Evolutionary conservation across 2,888 invertebrate species (phyloP), one percentile per base, ranked within the genome.

Genomic region (Phasia obesa): DNA sequence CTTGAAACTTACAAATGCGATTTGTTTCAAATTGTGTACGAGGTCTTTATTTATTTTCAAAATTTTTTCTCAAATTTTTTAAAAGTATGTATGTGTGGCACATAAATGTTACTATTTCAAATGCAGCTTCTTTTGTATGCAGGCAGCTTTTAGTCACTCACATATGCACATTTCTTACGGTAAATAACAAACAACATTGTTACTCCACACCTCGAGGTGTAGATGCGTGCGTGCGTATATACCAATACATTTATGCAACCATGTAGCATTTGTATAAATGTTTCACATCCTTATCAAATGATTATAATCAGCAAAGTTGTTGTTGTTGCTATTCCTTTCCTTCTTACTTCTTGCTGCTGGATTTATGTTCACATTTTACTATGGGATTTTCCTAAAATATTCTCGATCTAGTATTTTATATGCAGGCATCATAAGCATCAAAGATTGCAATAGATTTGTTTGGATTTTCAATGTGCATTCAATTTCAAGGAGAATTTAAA

Each of bases 201-300:
- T 70, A n/a, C 42, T 21, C 13, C 3, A 64, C 78, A 78, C 49
- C 42, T 71, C 13, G 11, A 13, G n/a, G 23, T 49, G 21, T 21
- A 4, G 5, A 19, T n/a, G 11, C 7, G 15, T 19, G 23, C 31
- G n/a, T 23, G 9, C 27, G 69, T 27, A 38, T 17, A 11, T 21
- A 4, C n/a, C 2, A 17, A 51, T 49, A 49, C 42, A 53, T 35
- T 64, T 53, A 59, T 76, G 69, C 31, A 47, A 25, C 9, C 42
- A 53, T 60, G 38, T 59, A 49, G 49, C 55, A 38, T n/a, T n/a
- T 60, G 60, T 47, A 19, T 21, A 53, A 69, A 31, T 60, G 53
- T 51, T 60, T 67, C 53, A 70, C 53, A 73, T 73, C 47, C 60
- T 73, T 74, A 79, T 79, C 79, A 73, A 53, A 73, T 73, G 79